These are phyloP conservation scores for Laticauda colubrina DNA, from an alignment of 2,113 vertebrate genomes.

Conservation along the genomic window DNA sequence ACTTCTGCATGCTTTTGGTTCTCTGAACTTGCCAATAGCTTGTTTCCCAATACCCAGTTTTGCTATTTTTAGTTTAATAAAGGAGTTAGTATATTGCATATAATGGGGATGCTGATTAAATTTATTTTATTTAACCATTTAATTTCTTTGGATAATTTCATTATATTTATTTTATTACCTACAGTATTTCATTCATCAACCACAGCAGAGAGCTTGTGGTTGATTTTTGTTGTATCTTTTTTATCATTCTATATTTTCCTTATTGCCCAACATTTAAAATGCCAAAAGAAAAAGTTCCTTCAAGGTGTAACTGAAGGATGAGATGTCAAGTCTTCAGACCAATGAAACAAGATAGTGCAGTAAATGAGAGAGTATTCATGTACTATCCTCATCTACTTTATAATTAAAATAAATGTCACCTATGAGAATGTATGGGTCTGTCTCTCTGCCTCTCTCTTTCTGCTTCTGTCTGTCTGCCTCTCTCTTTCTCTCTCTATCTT, in stretches of 20 bases:
- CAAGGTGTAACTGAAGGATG: neutral
- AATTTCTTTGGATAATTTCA: neutral
- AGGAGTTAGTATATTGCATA: neutral
- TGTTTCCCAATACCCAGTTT: neutral
- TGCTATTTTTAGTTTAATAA: neutral
- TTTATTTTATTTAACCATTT: neutral
- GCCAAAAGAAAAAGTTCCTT: neutral
- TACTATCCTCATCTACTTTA: neutral
- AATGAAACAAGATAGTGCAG: neutral
- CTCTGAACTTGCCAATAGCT: neutral
- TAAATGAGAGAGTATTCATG: neutral
- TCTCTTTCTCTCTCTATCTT: neutral
- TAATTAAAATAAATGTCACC: neutral
- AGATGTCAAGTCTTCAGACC: neutral
- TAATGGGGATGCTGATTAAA: neutral
- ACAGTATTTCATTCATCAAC: too few species aligned
- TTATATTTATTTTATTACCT: neutral
- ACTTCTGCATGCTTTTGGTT: neutral
- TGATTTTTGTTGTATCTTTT: neutral
- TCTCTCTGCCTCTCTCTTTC: neutral
- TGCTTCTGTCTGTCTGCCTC: neutral
- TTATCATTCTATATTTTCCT: neutral
- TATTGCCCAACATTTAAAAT: neutral
- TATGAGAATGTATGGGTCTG: neutral
- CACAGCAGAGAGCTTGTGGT: neutral